Base-by-base conservation (phyloP, 1,140 invertebrate genomes). In the Eueides isabella region DNA sequence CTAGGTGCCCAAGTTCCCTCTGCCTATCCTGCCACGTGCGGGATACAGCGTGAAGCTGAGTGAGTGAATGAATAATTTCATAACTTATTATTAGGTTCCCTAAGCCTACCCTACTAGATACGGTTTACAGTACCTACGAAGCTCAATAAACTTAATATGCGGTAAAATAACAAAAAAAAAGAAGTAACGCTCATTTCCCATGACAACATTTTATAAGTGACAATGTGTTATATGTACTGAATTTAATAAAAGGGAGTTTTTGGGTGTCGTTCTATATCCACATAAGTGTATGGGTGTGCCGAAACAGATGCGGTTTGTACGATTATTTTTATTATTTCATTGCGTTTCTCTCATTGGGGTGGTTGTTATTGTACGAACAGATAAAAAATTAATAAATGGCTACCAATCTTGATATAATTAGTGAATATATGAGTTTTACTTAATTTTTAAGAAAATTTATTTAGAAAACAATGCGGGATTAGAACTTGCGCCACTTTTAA, bases 241-340 rank as follows among this genome's bases (percentile, higher is more conserved):
- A 23, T 26, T 55, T 6, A 55, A 55, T 48, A 48, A 55, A 48
- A 28, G 61, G 67, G 67, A 61, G 67, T 61, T 55, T 61, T 26
- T 74, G 55, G 66, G 72, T 72, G 64, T 67, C 31, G 38, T 19
- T 67, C 64, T 30, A 68, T 31, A 38, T 41, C 23, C 38, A 69
- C 48, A 65, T 84, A 85, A 87, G 75, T 76, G 75, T 61, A 78
- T 84, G 86, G 86, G 86, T 77, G 86, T 82, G 82, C 82, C 85
- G 75, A 72, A 86, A 86, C 86, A 88, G 85, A 86, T 86, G 83
- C 63, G 75, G 75, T 71, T 75, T 78, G 65, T 71, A 48, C 19
- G 23, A 68, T 64, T 74, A 67, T 67, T 73, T 67, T 75, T 74
- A 55, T 55, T 55, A 55, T 55, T 55, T 26, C 7, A 63, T 44